Conservation (phyloP, 2,113 vertebrate genomes). For the Pungitius pungitius region DNA sequence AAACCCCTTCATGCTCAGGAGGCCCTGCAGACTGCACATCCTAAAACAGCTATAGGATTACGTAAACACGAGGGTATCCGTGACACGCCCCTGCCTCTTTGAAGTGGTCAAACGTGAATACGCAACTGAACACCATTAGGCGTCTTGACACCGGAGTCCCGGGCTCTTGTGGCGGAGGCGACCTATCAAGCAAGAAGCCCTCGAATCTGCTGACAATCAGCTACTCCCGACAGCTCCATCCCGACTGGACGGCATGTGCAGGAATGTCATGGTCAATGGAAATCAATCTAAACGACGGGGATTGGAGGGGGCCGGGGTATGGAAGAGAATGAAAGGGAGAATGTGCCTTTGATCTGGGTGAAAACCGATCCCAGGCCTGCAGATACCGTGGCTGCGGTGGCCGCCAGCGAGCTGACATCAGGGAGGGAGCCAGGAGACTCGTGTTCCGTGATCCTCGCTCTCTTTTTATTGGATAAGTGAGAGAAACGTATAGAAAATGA, state of each 20-base stretch:
- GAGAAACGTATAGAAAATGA: slow-evolving; percentile 69
- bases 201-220: slow-evolving; percentile 80
- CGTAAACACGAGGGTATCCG: slow-evolving; percentile 30
- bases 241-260: slow-evolving; percentile 77
- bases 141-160: slow-evolving; percentile 40
- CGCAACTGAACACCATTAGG: slow-evolving; percentile 30
- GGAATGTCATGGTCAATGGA: slow-evolving; percentile 83
- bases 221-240: slow-evolving; percentile 72
- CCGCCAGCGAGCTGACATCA: slow-evolving; percentile 74
- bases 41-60: slow-evolving; percentile 26
- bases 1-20: slow-evolving; percentile 7
- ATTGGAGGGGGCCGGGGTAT: slow-evolving; percentile 25
- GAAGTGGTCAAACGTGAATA: slow-evolving; percentile 31
- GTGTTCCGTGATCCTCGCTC: slow-evolving; percentile 57
- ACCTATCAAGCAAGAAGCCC: slow-evolving; percentile 49
- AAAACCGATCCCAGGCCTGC: slow-evolving; percentile 83
- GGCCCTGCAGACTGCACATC: slow-evolving; percentile 25
- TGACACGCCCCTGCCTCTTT: slow-evolving; percentile 29
- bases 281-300: slow-evolving; percentile 83
- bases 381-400: slow-evolving; percentile 80
- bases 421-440: slow-evolving; percentile 69
- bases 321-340: slow-evolving; percentile 78
- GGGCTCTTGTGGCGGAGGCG: slow-evolving; percentile 34
- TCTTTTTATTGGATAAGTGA: slow-evolving; percentile 73
- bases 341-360: slow-evolving; percentile 81